Evolutionary conservation across 2,797 vertebrate genomes (phyloP).

Genomic region (Enteromius afrohamiltoni): DNA sequence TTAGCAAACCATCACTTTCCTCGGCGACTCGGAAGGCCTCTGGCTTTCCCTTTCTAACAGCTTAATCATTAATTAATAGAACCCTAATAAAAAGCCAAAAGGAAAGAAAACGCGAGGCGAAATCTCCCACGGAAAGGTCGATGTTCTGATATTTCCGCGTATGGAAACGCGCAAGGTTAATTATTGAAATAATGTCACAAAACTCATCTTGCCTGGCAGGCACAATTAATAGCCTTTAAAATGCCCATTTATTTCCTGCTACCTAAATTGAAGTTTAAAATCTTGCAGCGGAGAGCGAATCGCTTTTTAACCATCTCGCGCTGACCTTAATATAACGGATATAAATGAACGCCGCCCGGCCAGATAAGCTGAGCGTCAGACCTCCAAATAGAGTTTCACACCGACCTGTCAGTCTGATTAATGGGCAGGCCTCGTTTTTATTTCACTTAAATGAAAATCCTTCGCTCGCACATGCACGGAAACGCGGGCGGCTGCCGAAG

Average conservation of each 20-base stretch:
- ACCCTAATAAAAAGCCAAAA: conserved; percentile 3
- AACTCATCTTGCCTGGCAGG: not conserved
- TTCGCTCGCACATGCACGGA: conserved; percentile 29
- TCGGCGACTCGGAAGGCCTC: not conserved
- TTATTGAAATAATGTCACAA: conserved; percentile 38
- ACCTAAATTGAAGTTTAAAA: conserved; percentile 34
- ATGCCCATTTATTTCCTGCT: conserved; percentile 5
- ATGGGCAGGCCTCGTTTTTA: conserved; percentile 41
- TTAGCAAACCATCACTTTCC: conserved; percentile 43
- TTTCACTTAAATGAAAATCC: conserved; percentile 48
- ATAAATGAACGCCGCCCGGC: conserved; percentile 19
- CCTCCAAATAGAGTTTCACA: conserved; percentile 45
- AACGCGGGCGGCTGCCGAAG: not conserved
- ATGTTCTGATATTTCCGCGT: not conserved
- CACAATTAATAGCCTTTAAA: conserved; percentile 40
- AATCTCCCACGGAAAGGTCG: not conserved
- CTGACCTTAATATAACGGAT: conserved; percentile 36
- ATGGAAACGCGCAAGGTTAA: conserved; percentile 8
- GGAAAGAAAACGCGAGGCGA: not conserved
- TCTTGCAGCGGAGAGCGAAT: conserved; percentile 15
- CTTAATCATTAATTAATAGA: conserved; percentile 21
- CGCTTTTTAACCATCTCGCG: conserved; percentile 37
- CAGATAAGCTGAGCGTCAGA: conserved; percentile 24
- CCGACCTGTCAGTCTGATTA: conserved; percentile 55
- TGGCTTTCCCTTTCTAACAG: not conserved